A percentile compares a stretch with the other conserved stretches of the same genome.
phyloP scores from a whole-genome alignment of 2,113 vertebrate species.

The Caranx melampygus region DNA sequence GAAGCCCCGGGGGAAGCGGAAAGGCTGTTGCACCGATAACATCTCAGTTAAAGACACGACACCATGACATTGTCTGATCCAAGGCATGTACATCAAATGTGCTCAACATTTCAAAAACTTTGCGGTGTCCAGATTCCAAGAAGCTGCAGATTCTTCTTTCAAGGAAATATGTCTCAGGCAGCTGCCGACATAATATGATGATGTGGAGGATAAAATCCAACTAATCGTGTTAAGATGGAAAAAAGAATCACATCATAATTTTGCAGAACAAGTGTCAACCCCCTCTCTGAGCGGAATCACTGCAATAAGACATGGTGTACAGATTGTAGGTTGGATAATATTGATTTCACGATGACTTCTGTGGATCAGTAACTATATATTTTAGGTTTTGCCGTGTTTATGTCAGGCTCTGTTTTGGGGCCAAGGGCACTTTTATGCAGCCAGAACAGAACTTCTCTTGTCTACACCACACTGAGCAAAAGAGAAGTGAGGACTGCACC shows the following conservation, averaged over 20 bases:
- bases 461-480: slow-evolving; percentile 10
- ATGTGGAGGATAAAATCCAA: slow-evolving; percentile 35
- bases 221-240: slow-evolving; percentile 43
- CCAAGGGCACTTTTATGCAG: background rate
- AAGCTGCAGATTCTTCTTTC: slow-evolving; percentile 8
- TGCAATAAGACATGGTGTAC: background rate
- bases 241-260: slow-evolving; percentile 46
- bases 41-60: slow-evolving; percentile 52
- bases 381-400: background rate
- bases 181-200: slow-evolving; percentile 10
- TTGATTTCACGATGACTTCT: background rate
- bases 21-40: slow-evolving; percentile 53
- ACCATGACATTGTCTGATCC: slow-evolving; percentile 52
- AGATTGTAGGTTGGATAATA: background rate
- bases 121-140: background rate
- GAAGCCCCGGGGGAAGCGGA: slow-evolving; percentile 56
- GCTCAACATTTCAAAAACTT: background rate
- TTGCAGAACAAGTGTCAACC: slow-evolving; percentile 31
- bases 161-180: slow-evolving; percentile 22
- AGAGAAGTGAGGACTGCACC: slow-evolving; percentile 37
- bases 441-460: slow-evolving; percentile 2
- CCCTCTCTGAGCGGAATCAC: background rate
- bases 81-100: background rate
- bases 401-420: background rate
- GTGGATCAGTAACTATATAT: background rate